Base-by-base conservation (phyloP, 2,113 vertebrate genomes). In the Pollimyrus isidori region DNA sequence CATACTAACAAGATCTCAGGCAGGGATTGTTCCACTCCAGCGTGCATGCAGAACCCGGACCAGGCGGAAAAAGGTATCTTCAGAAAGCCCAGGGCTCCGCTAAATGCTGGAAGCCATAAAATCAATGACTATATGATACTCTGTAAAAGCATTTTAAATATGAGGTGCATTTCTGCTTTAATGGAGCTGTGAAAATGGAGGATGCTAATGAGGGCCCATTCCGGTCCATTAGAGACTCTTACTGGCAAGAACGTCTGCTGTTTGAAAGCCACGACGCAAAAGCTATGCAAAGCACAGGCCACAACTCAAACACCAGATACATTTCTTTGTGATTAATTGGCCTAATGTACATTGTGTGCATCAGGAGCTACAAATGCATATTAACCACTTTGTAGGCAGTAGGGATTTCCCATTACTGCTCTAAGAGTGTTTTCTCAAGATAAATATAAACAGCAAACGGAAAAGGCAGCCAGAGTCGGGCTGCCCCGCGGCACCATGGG, bases 81-180 rank as follows among this genome's bases (percentile, higher is more conserved):
- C 92, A 93, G 93, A 94, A 92, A 93, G 94, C 93, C 93, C 90
- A 94, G 94, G 92, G 94, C 94, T 95, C 93, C 93, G 92, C 49
- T 19, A 94, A 94, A 92, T 92, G 91, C 91, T 92, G 93, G 93
- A 93, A 93, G 95, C 94, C 94, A 93, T 94, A 93, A 94, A 94
- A 95, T 95, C 93, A 94, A 95, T 95, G 91, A 92, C 62, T 87
- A 89, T 86, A 82, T 86, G 53, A 86, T 85, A 88, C 93, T 89
- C 94, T 93, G 93, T 95, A 94, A 95, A 95, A 95, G 94, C 94
- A 93, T 94, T 94, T 94, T 95, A 95, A 95, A 95, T 95, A 95
- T 94, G 93, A 94, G 94, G 91, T 93, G 94, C 94, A 94, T 94
- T 95, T 93, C 90, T 93, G 93, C 94, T 93, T 95, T 95, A 95